phyloP scores from a whole-genome alignment of 2,113 vertebrate species.

The Phylloscopus trochiloides region DNA sequence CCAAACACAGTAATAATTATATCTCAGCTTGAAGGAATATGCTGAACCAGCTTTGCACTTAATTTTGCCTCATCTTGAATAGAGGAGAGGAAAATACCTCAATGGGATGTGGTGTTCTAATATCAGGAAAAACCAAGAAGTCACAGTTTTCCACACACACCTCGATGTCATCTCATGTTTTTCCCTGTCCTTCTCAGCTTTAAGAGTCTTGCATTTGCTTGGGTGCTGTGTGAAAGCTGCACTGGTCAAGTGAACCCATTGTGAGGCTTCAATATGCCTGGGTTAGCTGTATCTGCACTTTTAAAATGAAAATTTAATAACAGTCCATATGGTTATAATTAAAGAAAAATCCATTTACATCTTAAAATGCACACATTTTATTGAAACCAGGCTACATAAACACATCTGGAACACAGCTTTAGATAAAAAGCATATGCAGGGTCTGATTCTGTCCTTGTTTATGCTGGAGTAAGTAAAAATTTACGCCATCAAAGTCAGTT shows the following conservation, averaged over 20 bases:
- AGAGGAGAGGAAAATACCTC: not conserved
- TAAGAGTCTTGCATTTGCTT: not conserved
- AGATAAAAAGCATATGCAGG: constrained; percentile 57
- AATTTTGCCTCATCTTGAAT: not conserved
- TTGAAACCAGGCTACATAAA: constrained; percentile 61
- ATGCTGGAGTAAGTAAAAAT: constrained; percentile 26
- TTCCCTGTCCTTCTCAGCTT: not conserved
- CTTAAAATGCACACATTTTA: constrained; percentile 49
- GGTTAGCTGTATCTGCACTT: not conserved
- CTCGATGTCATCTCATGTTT: not conserved
- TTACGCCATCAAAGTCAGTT: constrained; percentile 15
- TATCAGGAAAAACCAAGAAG: not conserved
- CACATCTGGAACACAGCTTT: constrained; percentile 63
- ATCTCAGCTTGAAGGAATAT: not conserved
- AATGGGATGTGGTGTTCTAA: not conserved
- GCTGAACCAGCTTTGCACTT: not conserved
- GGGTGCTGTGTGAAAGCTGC: not conserved
- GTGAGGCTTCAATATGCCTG: not conserved
- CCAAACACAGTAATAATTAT: too few relatives aligned
- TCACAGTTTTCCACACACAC: not conserved
- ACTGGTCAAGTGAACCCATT: not conserved
- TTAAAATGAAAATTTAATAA: constrained; percentile 59
- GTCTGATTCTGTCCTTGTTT: constrained; percentile 28
- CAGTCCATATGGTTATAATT: constrained; percentile 49
- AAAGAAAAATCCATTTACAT: constrained; percentile 67